Percentiles rank a stretch among this genome's conserved stretches.
Evolutionary conservation across 53 echinoderm and acorn worm species (phyloP).

Genomic region (Temnopleurus reevesii): DNA sequence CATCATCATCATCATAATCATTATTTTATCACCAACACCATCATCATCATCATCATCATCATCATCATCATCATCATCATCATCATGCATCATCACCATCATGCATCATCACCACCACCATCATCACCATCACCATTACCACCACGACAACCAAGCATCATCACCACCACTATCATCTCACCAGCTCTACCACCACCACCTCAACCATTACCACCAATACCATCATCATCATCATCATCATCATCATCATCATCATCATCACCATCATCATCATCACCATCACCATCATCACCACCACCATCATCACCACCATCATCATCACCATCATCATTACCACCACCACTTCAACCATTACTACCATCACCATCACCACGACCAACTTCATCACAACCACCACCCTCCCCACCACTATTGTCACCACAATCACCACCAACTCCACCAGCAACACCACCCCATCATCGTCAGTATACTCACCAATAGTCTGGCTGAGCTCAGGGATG

Average conservation of each 20-base stretch:
- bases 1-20: too few species aligned
- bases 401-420: background rate
- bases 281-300: background rate
- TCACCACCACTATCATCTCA: background rate
- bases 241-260: constrained; percentile 2
- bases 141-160: too few species aligned
- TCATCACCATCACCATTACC: background rate
- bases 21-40: too few species aligned
- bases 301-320: background rate
- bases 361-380: background rate
- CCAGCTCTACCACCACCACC: background rate
- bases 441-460: background rate
- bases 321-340: background rate
- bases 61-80: too few species aligned
- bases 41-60: too few species aligned
- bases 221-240: background rate
- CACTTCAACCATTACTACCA: background rate
- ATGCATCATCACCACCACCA: background rate
- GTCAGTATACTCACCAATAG: constrained; percentile 65
- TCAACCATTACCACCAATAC: background rate
- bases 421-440: background rate
- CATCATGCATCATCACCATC: too few species aligned
- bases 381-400: background rate
- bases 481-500: constrained; percentile 85
- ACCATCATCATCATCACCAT: background rate